Conservation (phyloP, 2,113 vertebrate species). For the Hippocampus barbouri region DNA sequence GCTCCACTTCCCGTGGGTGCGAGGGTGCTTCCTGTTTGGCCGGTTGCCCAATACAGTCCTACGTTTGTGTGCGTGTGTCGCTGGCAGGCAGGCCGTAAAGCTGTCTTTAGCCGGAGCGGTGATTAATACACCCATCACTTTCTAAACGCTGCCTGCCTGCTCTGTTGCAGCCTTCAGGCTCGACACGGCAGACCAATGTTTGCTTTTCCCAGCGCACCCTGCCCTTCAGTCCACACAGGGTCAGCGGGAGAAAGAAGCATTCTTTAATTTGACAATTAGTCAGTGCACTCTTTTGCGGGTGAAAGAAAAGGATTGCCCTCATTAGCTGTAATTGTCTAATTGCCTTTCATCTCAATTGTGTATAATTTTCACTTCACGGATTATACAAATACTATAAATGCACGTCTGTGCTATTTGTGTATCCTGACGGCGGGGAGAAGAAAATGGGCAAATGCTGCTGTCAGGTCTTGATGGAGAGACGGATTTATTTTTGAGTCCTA, state of each 20-base stretch:
- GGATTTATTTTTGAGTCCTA: neutral
- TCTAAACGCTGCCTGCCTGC: constrained; percentile 71
- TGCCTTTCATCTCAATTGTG: constrained; percentile 75
- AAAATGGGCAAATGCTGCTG: constrained; percentile 43
- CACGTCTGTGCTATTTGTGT: constrained; percentile 47
- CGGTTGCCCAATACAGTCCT: constrained; percentile 20
- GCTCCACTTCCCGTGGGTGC: constrained; percentile 57
- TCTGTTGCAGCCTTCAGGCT: constrained; percentile 43
- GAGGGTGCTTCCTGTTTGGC: constrained; percentile 53
- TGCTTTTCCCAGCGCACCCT: constrained; percentile 63
- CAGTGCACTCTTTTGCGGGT: constrained; percentile 62
- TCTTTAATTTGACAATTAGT: constrained; percentile 81
- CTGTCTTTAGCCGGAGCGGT: constrained; percentile 71
- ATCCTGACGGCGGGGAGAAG: constrained; percentile 6
- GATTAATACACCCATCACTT: constrained; percentile 80
- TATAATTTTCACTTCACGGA: constrained; percentile 70
- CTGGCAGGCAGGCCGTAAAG: constrained; percentile 60
- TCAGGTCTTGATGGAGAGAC: constrained; percentile 31
- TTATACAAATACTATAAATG: constrained; percentile 73
- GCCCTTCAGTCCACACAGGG: constrained; percentile 56
- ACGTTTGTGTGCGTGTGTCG: constrained; percentile 24
- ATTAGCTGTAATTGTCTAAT: constrained; percentile 80
- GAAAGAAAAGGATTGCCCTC: constrained; percentile 76
- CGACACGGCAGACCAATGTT: constrained; percentile 70
- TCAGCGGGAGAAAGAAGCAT: constrained; percentile 68